These are phyloP conservation scores for Drosophila paramelanica DNA, from an alignment of 2,888 invertebrate genomes.

Conservation along the genomic window DNA sequence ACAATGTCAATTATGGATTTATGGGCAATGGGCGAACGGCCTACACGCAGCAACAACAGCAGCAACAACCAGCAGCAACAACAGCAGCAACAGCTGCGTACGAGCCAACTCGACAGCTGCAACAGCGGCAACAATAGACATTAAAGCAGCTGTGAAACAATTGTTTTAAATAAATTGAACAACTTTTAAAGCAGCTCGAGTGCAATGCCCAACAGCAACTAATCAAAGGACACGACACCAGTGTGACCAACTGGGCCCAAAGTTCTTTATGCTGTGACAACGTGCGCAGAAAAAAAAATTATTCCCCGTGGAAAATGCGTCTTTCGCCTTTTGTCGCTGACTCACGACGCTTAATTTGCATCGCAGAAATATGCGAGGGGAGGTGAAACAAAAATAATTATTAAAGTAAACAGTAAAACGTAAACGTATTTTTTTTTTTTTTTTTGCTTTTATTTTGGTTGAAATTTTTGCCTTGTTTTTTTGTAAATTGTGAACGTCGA, in stretches of 20 bases:
- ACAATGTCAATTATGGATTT: slow-evolving; percentile 24
- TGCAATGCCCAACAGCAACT: not conserved
- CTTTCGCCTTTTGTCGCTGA: slow-evolving; percentile 19
- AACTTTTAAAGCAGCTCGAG: no score
- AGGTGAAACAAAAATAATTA: slow-evolving; percentile 26
- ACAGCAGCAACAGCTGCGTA: not conserved
- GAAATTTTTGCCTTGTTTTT: not conserved
- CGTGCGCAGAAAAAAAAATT: no score
- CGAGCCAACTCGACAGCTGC: slow-evolving; percentile 9
- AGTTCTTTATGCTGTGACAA: not conserved
- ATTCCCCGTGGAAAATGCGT: not conserved
- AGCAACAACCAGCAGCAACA: not conserved
- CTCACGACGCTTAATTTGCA: slow-evolving; percentile 33
- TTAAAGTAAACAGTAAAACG: slow-evolving; percentile 62
- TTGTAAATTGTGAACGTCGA: slow-evolving; percentile 42
- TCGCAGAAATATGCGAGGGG: slow-evolving; percentile 3
- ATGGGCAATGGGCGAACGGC: slow-evolving; percentile 31
- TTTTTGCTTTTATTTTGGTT: not conserved
- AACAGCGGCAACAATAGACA: not conserved
- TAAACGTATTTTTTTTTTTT: slow-evolving; percentile 32
- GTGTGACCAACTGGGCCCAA: not conserved
- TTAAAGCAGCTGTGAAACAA: not conserved
- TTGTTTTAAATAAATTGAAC: not conserved
- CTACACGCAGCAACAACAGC: slow-evolving; percentile 12
- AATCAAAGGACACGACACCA: not conserved